These are phyloP conservation scores for Otolemur crassicaudatus DNA, from an alignment of 2,797 vertebrate genomes.

Conservation along the genomic window DNA sequence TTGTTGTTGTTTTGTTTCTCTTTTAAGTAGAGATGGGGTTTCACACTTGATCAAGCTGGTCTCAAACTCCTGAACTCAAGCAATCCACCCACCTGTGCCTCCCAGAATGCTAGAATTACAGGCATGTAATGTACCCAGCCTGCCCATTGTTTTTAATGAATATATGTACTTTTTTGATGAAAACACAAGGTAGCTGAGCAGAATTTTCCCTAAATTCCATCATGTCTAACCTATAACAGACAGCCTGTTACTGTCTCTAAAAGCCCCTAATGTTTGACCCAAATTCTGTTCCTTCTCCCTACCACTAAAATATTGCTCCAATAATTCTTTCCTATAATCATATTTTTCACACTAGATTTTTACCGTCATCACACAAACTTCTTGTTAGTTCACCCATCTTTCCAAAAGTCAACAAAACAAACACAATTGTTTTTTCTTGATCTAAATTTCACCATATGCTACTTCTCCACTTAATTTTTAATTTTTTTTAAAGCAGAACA, in stretches of 20 bases:
- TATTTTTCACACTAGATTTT: background rate
- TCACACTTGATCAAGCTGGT: too few relatives aligned
- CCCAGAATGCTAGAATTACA: too few relatives aligned
- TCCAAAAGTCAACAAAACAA: background rate
- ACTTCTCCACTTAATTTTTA: background rate
- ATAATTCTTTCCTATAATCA: background rate
- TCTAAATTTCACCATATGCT: background rate
- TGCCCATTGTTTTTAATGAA: background rate
- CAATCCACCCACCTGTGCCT: too few relatives aligned
- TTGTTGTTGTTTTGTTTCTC: too few relatives aligned
- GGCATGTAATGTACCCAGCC: too few relatives aligned
- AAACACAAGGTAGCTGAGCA: background rate
- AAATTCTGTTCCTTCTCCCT: background rate
- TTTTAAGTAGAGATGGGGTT: too few relatives aligned
- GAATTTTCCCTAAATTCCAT: background rate
- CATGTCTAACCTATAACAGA: background rate
- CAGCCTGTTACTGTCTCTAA: background rate
- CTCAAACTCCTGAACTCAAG: too few relatives aligned
- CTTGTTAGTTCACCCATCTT: background rate
- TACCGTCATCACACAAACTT: background rate
- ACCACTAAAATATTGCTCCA: background rate
- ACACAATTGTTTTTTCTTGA: background rate
- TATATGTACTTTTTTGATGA: background rate
- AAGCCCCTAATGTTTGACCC: background rate
- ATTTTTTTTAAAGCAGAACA: background rate